Conservation (phyloP, 2,797 vertebrate species). For the Danio tinwini region DNA sequence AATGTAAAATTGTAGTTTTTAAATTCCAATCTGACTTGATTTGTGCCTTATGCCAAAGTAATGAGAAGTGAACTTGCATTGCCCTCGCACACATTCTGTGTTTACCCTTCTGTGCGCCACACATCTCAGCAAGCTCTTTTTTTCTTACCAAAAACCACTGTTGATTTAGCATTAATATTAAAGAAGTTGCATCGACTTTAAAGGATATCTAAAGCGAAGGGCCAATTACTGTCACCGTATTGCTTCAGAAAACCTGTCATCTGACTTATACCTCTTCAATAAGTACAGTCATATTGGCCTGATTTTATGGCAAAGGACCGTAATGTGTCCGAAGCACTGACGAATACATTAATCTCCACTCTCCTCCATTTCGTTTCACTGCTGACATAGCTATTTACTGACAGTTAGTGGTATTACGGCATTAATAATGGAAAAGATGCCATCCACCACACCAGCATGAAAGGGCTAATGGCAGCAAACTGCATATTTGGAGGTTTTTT, state of each 20-base stretch:
- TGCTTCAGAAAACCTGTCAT: constrained; percentile 41
- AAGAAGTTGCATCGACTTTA: constrained; percentile 31
- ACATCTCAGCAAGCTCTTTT: constrained; percentile 32
- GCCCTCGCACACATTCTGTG: constrained; percentile 23
- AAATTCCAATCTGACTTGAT: constrained; percentile 14
- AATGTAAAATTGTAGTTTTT: not conserved
- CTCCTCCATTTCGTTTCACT: constrained; percentile 67
- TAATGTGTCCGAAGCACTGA: constrained; percentile 33
- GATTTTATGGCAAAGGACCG: constrained; percentile 34
- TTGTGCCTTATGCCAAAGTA: not conserved
- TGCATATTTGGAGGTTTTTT: constrained; percentile 72
- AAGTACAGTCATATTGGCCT: constrained; percentile 31
- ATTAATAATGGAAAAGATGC: constrained; percentile 82
- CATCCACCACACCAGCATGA: constrained; percentile 76
- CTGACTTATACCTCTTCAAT: constrained; percentile 36
- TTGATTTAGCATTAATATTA: constrained; percentile 47
- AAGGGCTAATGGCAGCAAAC: constrained; percentile 77
- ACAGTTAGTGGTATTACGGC: constrained; percentile 78
- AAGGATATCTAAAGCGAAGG: constrained; percentile 44
- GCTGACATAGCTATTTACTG: constrained; percentile 82
- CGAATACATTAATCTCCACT: constrained; percentile 42
- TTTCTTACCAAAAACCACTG: constrained; percentile 30
- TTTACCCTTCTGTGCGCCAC: constrained; percentile 16
- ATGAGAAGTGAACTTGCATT: constrained; percentile 30
- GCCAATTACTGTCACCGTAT: constrained; percentile 48